Base-by-base conservation (phyloP, 2,888 invertebrate genomes). In the Mesorhabditis belari region DNA sequence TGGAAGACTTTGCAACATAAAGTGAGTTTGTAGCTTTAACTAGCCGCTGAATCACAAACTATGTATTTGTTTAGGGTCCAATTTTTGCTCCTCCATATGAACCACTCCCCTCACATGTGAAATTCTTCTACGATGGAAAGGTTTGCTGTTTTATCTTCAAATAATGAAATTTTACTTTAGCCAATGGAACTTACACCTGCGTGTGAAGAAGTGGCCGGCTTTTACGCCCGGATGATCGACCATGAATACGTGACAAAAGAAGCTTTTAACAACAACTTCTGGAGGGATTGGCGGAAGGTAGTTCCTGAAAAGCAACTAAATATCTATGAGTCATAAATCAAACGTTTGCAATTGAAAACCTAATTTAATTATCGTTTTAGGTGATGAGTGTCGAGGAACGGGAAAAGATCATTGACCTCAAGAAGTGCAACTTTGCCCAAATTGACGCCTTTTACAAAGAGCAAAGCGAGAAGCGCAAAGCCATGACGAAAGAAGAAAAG, bases 201-300 rank as follows among this genome's bases (percentile, higher is more conserved):
- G 1, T 68, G 79, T 4, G 79, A 79, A 63, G 79, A 80, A 65
- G 71, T 77, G 25, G 78, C 79, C 3, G 62, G 65, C 19, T 98
- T 99, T 81, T 99, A 98, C 83, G 92, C 92, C 0, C 88, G 89
- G 73, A 95, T 99, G 92, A 86, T 99, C 75, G 96, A 96, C 76
- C 96, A 99, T 81, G 98, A 99, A 76, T 99, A 98, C 82, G 93
- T 94, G n/a, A 89, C 92, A 5, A 94, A 94, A 82, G 86, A 90
- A 23, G 86, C 87, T 58, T 99, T 99, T 84, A 98, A 98, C 82
- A 89, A 86, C 28, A 99, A 99, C 83, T 99, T 98, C 85, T 90
- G 98, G 82, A 88, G 89, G 79, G 96, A 96, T 81, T 96, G 95
- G 92, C 87, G 91, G 66, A 91, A 91, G 84, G 87, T 83, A 57